Evolutionary conservation across 2,113 vertebrate genomes (phyloP).

Genomic region (Ornithorhynchus anatinus): DNA sequence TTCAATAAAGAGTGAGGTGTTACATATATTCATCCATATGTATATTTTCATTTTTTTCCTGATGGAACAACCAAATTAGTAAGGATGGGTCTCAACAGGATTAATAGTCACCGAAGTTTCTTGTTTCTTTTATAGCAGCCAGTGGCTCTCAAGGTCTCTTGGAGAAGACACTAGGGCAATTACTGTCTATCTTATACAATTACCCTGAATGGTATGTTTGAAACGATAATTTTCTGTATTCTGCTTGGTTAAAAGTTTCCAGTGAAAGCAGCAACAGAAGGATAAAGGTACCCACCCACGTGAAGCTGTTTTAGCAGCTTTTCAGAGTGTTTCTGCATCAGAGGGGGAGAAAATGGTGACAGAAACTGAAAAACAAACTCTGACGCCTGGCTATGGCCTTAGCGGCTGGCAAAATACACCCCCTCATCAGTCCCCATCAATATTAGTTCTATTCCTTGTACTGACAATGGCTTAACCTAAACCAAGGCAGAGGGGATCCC

Average conservation of each 20-base stretch:
- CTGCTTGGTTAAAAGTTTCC: slow-evolving; percentile 1
- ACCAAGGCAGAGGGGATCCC: too few species aligned
- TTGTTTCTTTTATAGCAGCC: slow-evolving; percentile 48
- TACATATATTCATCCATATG: neutral
- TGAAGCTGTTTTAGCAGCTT: neutral
- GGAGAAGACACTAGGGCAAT: slow-evolving; percentile 12
- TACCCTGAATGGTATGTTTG: slow-evolving; percentile 23
- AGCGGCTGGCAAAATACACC: neutral
- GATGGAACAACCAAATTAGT: slow-evolving; percentile 59
- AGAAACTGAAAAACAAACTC: neutral
- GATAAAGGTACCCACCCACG: slow-evolving; percentile 13
- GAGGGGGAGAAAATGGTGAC: neutral
- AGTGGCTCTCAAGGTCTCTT: slow-evolving; percentile 14
- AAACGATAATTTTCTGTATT: slow-evolving; percentile 42
- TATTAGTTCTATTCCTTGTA: too few species aligned
- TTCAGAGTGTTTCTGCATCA: neutral
- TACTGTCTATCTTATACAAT: slow-evolving; percentile 17
- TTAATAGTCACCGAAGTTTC: slow-evolving; percentile 24
- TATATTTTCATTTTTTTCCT: neutral
- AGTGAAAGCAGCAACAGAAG: slow-evolving; percentile 12
- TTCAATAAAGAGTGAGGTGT: slow-evolving; percentile 8
- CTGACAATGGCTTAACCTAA: too few species aligned
- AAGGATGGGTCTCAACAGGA: slow-evolving; percentile 45
- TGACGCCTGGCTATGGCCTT: neutral
- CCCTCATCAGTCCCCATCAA: too few species aligned